Percentiles rank a stretch among this genome's conserved stretches.
phyloP scores from a whole-genome alignment of 1,140 invertebrate species.

The Plectrocnemia conspersa region DNA sequence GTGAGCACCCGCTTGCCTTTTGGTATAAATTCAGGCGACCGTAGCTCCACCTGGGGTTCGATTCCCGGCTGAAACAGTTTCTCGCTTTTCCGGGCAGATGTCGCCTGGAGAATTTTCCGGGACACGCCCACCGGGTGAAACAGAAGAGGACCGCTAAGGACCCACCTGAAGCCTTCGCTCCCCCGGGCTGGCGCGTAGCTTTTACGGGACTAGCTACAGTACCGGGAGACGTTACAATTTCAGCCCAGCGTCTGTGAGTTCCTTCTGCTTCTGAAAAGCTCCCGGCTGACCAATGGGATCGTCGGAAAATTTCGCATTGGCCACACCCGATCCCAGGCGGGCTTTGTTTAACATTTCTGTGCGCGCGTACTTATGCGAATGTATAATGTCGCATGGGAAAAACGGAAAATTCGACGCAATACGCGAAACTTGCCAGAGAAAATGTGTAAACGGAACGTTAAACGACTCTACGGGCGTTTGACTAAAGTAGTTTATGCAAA shows the following conservation, averaged over 20 bases:
- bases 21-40: neutral
- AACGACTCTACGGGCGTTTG: no score
- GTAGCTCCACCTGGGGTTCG: slow-evolving; percentile 26
- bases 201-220: slow-evolving; percentile 17
- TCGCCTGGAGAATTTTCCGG: neutral
- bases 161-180: slow-evolving; percentile 31
- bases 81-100: slow-evolving; percentile 15
- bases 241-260: slow-evolving; percentile 16
- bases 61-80: slow-evolving; percentile 18
- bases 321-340: slow-evolving; percentile 28
- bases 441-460: no score
- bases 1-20: neutral
- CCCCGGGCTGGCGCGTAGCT: slow-evolving; percentile 11
- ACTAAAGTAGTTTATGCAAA: no score
- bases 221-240: slow-evolving; percentile 30
- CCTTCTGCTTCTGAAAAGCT: slow-evolving; percentile 13
- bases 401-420: no score
- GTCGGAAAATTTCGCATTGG: slow-evolving; percentile 32
- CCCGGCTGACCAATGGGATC: slow-evolving; percentile 25
- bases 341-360: slow-evolving; percentile 32
- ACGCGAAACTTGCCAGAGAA: no score
- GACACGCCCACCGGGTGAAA: slow-evolving; percentile 31
- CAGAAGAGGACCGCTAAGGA: slow-evolving; percentile 28
- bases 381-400: slow-evolving; percentile 30
- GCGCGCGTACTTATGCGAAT: slow-evolving; percentile 21